Evolutionary conservation across 2,113 vertebrate species (phyloP).

Genomic region (Solenodon paradoxus): DNA sequence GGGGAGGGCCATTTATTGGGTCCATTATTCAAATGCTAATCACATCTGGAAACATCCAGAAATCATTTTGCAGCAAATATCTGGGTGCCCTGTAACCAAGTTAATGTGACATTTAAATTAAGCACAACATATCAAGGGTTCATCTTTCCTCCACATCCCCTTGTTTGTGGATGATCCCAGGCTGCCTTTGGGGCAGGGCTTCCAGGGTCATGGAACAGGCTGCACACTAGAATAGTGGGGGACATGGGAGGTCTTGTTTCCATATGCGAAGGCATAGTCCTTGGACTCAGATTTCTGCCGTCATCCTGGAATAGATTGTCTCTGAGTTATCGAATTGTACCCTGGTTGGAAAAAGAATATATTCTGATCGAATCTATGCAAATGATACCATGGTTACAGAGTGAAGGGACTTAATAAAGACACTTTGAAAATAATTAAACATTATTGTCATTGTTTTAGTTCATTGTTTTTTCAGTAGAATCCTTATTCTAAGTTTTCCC

Average conservation of each 20-base stretch:
- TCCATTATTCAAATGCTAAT: not conserved
- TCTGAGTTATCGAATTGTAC: not conserved
- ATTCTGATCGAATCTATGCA: not conserved
- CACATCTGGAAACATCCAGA: not conserved
- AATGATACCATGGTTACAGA: not conserved
- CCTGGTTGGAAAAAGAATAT: not conserved
- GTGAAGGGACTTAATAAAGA: not conserved
- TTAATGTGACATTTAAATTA: not conserved
- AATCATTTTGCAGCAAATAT: not conserved
- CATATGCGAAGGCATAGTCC: accelerated
- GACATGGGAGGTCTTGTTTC: not conserved
- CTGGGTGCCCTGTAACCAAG: not conserved
- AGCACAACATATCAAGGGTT: accelerated
- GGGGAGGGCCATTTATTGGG: too few relatives aligned
- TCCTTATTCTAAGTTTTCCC: not conserved
- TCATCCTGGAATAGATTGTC: too few relatives aligned
- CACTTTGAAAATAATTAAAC: not conserved
- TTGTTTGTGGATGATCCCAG: not conserved
- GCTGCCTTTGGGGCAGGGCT: not conserved
- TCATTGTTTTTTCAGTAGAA: not conserved
- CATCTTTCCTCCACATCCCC: not conserved
- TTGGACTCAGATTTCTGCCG: too few relatives aligned
- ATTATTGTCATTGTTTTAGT: not conserved
- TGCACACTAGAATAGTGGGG: not conserved
- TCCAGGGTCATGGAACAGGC: not conserved